A percentile compares a stretch with the other conserved stretches of the same genome.
Evolutionary conservation across 2,888 invertebrate genomes (phyloP).

Genomic region (Julus scanicus): DNA sequence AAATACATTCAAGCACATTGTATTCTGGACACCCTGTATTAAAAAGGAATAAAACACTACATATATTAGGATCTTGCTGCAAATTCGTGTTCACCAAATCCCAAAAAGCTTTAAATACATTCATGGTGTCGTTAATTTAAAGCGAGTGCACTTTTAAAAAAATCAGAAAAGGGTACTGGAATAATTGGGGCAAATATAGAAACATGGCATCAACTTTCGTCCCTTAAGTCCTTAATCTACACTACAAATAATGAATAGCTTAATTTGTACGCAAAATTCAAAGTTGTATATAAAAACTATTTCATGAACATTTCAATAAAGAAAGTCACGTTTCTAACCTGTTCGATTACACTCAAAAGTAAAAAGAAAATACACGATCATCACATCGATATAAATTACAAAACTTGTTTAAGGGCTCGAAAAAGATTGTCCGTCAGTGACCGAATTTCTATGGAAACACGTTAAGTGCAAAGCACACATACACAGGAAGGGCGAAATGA

Average conservation of each 20-base stretch:
- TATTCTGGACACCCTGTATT: neutral
- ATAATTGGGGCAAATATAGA: neutral
- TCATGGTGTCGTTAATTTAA: neutral
- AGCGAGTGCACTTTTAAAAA: neutral
- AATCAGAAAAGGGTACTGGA: neutral
- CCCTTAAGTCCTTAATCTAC: slow-evolving; percentile 7
- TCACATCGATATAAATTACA: slow-evolving; percentile 32
- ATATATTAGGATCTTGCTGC: slow-evolving; percentile 23
- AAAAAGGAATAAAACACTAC: neutral
- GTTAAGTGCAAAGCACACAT: slow-evolving; percentile 11
- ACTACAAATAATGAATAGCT: neutral
- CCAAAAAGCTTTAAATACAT: neutral
- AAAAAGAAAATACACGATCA: neutral
- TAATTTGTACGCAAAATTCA: neutral
- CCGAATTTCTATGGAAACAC: neutral
- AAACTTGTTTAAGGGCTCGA: slow-evolving; percentile 36
- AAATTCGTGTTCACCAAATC: neutral
- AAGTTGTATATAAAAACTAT: slow-evolving; percentile 23
- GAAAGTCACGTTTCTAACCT: neutral
- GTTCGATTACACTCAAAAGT: slow-evolving; percentile 4
- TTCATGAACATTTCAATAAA: neutral
- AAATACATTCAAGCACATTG: too few species aligned
- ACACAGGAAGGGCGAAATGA: neutral
- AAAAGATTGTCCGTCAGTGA: slow-evolving; percentile 31
- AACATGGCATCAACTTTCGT: neutral